Conservation (phyloP, 2,113 vertebrate species). For the Perca fluviatilis region DNA sequence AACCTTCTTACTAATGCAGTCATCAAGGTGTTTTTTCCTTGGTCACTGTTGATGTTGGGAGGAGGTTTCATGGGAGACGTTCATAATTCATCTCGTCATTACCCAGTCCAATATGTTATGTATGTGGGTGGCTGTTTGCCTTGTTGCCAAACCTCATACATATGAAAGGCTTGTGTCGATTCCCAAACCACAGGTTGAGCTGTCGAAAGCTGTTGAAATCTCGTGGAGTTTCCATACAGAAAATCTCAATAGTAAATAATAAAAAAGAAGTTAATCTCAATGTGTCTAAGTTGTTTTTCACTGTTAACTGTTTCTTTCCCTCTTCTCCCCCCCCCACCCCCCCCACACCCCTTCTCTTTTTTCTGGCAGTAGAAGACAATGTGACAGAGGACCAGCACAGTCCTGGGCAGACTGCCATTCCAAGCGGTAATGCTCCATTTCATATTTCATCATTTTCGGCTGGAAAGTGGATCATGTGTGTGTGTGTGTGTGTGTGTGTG, state of each 20-base stretch:
- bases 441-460: conserved; percentile 84
- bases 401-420: conserved; percentile 88
- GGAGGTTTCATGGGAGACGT: conserved; percentile 71
- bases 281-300: conserved; percentile 76
- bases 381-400: conserved; percentile 90
- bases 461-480: conserved; percentile 78
- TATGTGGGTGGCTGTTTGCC: conserved; percentile 81
- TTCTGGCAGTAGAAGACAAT: conserved; percentile 92
- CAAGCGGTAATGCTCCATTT: conserved; percentile 88
- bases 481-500: conserved; percentile 49
- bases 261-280: conserved; percentile 74
- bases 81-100: conserved; percentile 84
- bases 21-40: conserved; percentile 76
- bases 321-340: conserved; percentile 74
- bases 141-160: conserved; percentile 80
- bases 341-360: conserved; percentile 71
- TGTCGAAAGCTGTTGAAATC: conserved; percentile 78
- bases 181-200: conserved; percentile 80
- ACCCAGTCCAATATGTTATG: conserved; percentile 84
- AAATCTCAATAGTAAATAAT: conserved; percentile 78
- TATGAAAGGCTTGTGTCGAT: conserved; percentile 78
- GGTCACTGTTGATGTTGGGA: conserved; percentile 75
- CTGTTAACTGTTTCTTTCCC: conserved; percentile 79
- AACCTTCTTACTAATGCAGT: conserved; percentile 60
- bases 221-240: conserved; percentile 75